Evolutionary conservation across 2,113 vertebrate genomes (phyloP).

Genomic region (Menura novaehollandiae): DNA sequence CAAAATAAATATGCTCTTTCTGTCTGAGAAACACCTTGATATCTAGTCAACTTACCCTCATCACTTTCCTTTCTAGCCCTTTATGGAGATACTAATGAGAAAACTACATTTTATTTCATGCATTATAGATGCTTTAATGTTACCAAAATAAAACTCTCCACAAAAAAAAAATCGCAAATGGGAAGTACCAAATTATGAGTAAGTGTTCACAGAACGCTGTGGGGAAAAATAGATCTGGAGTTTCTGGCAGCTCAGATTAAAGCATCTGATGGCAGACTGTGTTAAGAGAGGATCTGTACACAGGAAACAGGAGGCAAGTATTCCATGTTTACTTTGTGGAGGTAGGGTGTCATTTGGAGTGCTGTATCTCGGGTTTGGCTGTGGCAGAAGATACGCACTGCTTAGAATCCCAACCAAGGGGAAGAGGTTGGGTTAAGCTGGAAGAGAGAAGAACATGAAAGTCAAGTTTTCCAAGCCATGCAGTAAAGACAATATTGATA

Average conservation of each 20-base stretch:
- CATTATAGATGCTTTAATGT: neutral
- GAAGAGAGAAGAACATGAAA: neutral
- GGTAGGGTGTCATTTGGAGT: neutral
- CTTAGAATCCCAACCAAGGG: neutral
- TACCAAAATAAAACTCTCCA: neutral
- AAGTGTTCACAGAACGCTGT: neutral
- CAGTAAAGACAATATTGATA: neutral
- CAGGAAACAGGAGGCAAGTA: neutral
- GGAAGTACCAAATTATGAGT: neutral
- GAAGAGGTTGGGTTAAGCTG: neutral
- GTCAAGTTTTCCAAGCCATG: neutral
- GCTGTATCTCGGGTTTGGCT: neutral
- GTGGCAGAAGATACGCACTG: neutral
- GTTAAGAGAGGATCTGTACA: neutral
- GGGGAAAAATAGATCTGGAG: neutral
- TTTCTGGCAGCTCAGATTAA: neutral
- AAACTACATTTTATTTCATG: neutral
- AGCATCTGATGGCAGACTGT: neutral
- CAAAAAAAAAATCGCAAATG: neutral
- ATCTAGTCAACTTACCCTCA: neutral
- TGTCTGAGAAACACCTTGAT: neutral
- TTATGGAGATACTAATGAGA: neutral
- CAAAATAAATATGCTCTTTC: neutral
- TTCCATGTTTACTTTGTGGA: neutral
- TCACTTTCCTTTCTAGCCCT: neutral